Evolutionary conservation across 2,888 invertebrate genomes (phyloP), one percentile per base, ranked within the genome.

Genomic region (Lepidocyrtinus sp.): DNA sequence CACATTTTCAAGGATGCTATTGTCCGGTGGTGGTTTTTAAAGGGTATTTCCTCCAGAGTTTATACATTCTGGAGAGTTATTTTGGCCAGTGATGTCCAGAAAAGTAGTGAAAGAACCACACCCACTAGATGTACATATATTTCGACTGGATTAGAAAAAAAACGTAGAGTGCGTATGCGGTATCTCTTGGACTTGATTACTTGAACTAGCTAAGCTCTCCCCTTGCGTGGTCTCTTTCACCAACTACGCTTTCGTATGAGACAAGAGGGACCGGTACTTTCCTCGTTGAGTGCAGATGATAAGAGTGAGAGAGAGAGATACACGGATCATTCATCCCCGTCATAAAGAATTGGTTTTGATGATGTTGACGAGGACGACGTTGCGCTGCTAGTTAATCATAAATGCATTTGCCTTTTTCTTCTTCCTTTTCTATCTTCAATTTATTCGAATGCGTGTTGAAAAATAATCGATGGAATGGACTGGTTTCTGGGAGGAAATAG

Each of bases 291-390:
- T 36, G 36, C 5, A 36, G 36, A 36, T 36, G 36, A 55, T n/a
- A 17, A 55, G 9, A 55, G n/a, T n/a, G n/a, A n/a, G 17, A 7
- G n/a, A n/a, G 17, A 55, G 2, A 55, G 2, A 55, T 55, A n/a
- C 17, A 55, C 55, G 55, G 55, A 55, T 55, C 55, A 55, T 55
- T 55, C 55, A 55, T 55, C 55, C 55, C 17, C n/a, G 55, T 55
- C 55, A 55, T 55, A n/a, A 15, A 17, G 55, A 55, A 55, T n/a
- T 55, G 55, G n/a, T n/a, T 55, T 3, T 55, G 55, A 55, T 55
- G n/a, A n/a, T 55, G 55, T 9, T 55, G 55, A 55, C n/a, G 55
- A 55, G n/a, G 55, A n/a, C 17, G 55, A n/a, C 36, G 36, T 3
- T 55, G 55, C 55, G 55, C 15, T 55, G 9, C 17, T n/a, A 12